A percentile compares a stretch with the other conserved stretches of the same genome.
Conservation (phyloP, 2,888 invertebrate genomes). For the Drosophila dives region DNA sequence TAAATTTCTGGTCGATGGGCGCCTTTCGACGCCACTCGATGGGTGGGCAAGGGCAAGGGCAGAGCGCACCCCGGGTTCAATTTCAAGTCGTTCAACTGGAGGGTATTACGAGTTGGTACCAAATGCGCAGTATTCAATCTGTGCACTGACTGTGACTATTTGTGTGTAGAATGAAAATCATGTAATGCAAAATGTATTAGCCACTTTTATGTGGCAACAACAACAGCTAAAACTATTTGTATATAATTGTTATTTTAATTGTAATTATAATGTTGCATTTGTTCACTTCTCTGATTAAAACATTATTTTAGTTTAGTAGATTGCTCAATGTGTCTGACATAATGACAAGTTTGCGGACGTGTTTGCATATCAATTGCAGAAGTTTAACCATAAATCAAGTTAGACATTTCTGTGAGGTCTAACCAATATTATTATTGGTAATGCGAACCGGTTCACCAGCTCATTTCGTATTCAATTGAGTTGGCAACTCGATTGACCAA, state of each 20-base stretch:
- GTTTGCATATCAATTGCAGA: constrained; percentile 38
- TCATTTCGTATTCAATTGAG: constrained; percentile 16
- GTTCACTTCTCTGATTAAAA: constrained; percentile 49
- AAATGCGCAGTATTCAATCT: constrained; percentile 68
- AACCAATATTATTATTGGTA: constrained; percentile 31
- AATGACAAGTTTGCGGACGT: constrained; percentile 55
- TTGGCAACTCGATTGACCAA: not conserved
- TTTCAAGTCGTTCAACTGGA: constrained; percentile 26
- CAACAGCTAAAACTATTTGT: constrained; percentile 20
- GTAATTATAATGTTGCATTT: constrained; percentile 43
- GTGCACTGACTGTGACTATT: constrained; percentile 46
- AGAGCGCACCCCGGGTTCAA: constrained; percentile 44
- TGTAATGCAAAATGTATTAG: constrained; percentile 72
- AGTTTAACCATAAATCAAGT: constrained; percentile 17
- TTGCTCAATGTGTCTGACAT: constrained; percentile 56
- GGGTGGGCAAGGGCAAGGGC: constrained; percentile 39
- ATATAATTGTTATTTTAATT: constrained; percentile 32
- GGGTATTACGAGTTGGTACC: constrained; percentile 34
- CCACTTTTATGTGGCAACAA: constrained; percentile 61
- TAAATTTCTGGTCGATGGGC: constrained; percentile 36
- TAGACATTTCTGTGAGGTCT: constrained; percentile 9
- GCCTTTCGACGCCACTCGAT: constrained; percentile 29
- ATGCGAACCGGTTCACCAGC: constrained; percentile 34
- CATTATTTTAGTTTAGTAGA: constrained; percentile 64
- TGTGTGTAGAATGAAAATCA: constrained; percentile 40